These are phyloP conservation scores for Omphaloscelis lunosa DNA, from an alignment of 2,888 invertebrate genomes.

Conservation along the genomic window DNA sequence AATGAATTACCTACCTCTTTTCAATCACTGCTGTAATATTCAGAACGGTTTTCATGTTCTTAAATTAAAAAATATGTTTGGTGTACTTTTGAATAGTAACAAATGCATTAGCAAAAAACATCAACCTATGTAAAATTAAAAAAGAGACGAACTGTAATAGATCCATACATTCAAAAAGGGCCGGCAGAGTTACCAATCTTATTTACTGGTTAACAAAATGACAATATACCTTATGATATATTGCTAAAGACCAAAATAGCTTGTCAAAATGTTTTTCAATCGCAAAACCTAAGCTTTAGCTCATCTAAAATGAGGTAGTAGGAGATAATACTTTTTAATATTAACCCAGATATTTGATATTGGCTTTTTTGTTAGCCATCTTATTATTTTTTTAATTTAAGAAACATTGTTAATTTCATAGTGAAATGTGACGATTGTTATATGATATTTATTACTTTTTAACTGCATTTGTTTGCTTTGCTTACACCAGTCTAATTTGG, in stretches of 20 bases:
- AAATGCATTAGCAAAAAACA: constrained; percentile 28
- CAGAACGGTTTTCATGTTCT: neutral
- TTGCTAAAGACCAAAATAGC: constrained; percentile 71
- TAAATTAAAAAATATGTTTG: neutral
- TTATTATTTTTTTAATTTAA: constrained; percentile 40
- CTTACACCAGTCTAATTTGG: too few species aligned
- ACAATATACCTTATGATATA: constrained; percentile 66
- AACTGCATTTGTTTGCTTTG: neutral
- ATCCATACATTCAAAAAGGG: constrained; percentile 86
- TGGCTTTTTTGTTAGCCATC: constrained; percentile 61
- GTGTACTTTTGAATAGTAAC: neutral
- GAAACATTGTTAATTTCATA: constrained; percentile 43
- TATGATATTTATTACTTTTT: neutral
- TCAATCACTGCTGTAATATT: neutral
- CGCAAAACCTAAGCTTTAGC: constrained; percentile 17
- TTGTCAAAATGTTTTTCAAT: constrained; percentile 23
- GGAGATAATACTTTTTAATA: constrained; percentile 65
- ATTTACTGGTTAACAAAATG: constrained; percentile 42
- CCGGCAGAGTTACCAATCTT: constrained; percentile 67
- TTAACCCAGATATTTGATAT: constrained; percentile 76
- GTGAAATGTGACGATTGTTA: constrained; percentile 35
- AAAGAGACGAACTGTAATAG: constrained; percentile 84
- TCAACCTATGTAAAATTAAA: constrained; percentile 75
- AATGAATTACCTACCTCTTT: neutral
- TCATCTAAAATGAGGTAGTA: constrained; percentile 67